phyloP scores from a whole-genome alignment of 2,797 vertebrate species.

The Hylomyscus alleni region DNA sequence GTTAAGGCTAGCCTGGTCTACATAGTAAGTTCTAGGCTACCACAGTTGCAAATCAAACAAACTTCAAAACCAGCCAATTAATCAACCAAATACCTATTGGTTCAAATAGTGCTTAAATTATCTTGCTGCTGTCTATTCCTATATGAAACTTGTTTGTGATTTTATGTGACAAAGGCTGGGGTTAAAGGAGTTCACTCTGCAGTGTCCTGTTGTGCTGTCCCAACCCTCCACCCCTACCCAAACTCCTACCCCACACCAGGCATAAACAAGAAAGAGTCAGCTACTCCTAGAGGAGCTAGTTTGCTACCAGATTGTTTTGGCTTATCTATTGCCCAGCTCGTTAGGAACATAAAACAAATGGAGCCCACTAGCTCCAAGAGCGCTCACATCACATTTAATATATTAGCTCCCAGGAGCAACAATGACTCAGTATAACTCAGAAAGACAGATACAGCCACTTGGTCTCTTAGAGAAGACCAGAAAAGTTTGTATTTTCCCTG shows the following conservation, averaged over 20 bases:
- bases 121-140: slow-evolving; percentile 33
- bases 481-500: not conserved
- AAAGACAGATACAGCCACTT: not conserved
- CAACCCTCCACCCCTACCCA: not conserved
- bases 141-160: slow-evolving; percentile 31
- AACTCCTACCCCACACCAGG: not conserved
- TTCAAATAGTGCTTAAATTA: slow-evolving; percentile 32
- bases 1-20: not conserved
- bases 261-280: slow-evolving; percentile 55
- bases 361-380: not conserved
- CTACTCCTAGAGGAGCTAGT: slow-evolving; percentile 23
- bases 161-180: slow-evolving; percentile 31
- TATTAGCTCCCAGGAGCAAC: not conserved
- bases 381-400: not conserved
- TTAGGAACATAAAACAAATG: slow-evolving; percentile 29
- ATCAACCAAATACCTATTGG: not conserved
- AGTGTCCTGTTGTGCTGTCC: not conserved
- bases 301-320: not conserved
- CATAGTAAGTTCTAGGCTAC: not conserved
- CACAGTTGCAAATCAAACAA: slow-evolving; percentile 1
- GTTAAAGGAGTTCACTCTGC: not conserved
- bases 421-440: not conserved
- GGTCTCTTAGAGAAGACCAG: not conserved
- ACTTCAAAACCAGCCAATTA: not conserved
- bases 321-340: not conserved